phyloP scores from a whole-genome alignment of 2,113 vertebrate genomes.

The Anser cygnoides region DNA sequence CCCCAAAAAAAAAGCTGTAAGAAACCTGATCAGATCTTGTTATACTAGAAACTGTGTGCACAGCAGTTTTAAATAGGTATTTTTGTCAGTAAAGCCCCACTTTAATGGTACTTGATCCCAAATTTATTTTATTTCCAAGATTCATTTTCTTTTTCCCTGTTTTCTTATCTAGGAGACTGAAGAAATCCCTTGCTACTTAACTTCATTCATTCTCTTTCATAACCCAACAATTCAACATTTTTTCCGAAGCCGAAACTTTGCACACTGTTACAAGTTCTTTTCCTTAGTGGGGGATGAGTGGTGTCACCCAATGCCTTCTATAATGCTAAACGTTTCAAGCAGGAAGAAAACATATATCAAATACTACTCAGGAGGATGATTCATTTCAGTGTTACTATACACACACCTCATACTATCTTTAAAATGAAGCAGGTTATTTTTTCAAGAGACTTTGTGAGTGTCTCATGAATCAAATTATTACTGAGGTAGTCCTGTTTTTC shows the following conservation, averaged over 20 bases:
- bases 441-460: neutral
- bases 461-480: neutral
- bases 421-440: neutral
- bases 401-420: neutral
- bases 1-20: neutral
- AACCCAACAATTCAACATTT: neutral
- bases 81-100: accelerated
- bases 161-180: neutral
- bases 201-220: neutral
- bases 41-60: neutral
- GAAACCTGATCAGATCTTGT: neutral
- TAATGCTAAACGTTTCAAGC: neutral
- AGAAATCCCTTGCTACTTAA: neutral
- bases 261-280: neutral
- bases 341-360: neutral
- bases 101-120: neutral
- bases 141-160: neutral
- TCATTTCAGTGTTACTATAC: neutral
- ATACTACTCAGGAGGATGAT: neutral
- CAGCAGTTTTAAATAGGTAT: neutral
- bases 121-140: neutral
- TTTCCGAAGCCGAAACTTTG: neutral
- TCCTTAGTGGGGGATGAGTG: neutral
- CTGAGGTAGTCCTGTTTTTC: neutral
- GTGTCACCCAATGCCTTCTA: neutral